Conservation (phyloP, 2,888 invertebrate species). For the Labia minor region DNA sequence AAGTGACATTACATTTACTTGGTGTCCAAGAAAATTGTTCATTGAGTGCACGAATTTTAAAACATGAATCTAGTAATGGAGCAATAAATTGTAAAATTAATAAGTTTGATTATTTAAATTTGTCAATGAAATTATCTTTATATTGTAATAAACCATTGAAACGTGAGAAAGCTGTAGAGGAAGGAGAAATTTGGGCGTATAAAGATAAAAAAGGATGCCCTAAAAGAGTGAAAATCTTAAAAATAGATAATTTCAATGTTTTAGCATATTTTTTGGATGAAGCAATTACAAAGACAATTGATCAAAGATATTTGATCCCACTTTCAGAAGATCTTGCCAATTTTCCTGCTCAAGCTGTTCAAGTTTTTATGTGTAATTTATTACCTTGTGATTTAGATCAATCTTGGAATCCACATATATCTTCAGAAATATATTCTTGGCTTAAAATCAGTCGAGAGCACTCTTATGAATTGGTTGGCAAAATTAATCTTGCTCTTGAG, state of each 20-base stretch:
- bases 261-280: neutral
- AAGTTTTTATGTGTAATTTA: constrained; percentile 43
- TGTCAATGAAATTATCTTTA: neutral
- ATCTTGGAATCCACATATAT: constrained; percentile 39
- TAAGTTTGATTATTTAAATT: neutral
- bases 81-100: neutral
- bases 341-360: constrained; percentile 39
- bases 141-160: neutral
- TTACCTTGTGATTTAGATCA: constrained; percentile 45
- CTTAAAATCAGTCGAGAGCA: constrained; percentile 26
- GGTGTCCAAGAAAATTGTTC: constrained; percentile 49
- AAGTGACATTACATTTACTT: constrained; percentile 46
- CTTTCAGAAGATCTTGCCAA: constrained; percentile 37
- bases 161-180: neutral
- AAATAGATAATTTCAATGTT: neutral
- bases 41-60: constrained; percentile 48
- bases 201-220: neutral
- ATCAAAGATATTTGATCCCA: constrained; percentile 31
- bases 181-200: neutral
- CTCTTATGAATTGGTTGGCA: constrained; percentile 5
- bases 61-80: constrained; percentile 31
- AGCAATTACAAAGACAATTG: neutral
- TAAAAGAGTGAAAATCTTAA: neutral
- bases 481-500: constrained; percentile 35
- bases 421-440: constrained; percentile 34